A percentile compares a stretch with the other conserved stretches of the same genome.
Conservation (phyloP, 2,888 invertebrate genomes). For the Siphonodentalium dalli region DNA sequence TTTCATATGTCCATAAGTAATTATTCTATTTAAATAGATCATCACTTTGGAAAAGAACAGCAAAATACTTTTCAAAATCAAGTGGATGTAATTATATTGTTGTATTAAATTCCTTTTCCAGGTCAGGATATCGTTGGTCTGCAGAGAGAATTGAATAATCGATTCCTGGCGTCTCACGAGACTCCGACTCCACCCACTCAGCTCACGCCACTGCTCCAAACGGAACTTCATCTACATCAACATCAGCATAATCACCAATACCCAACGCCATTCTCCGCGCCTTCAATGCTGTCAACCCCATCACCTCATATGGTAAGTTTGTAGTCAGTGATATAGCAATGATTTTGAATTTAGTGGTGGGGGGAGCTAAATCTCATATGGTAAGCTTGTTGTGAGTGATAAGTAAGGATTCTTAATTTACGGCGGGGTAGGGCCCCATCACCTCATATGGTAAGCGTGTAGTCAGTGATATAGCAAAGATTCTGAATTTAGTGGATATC, state of each 20-base stretch:
- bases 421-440: too few relatives aligned
- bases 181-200: constrained; percentile 24
- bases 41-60: background rate
- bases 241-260: constrained; percentile 50
- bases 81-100: background rate
- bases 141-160: constrained; percentile 50
- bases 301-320: constrained; percentile 43
- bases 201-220: constrained; percentile 28
- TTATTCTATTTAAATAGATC: background rate
- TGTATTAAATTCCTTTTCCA: constrained; percentile 13
- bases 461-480: too few relatives aligned
- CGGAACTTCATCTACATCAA: constrained; percentile 48
- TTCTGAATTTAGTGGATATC: too few relatives aligned
- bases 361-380: too few relatives aligned
- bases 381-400: too few relatives aligned
- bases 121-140: constrained; percentile 52
- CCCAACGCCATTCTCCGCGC: constrained; percentile 33
- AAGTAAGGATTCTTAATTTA: too few relatives aligned
- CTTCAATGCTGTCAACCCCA: constrained; percentile 40
- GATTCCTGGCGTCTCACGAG: constrained; percentile 45
- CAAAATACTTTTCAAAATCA: background rate
- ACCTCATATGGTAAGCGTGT: too few relatives aligned
- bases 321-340: too few relatives aligned
- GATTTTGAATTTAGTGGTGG: too few relatives aligned
- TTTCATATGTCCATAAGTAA: background rate